Evolutionary conservation across 2,113 vertebrate genomes (phyloP).

Genomic region (Thalassoma bifasciatum): DNA sequence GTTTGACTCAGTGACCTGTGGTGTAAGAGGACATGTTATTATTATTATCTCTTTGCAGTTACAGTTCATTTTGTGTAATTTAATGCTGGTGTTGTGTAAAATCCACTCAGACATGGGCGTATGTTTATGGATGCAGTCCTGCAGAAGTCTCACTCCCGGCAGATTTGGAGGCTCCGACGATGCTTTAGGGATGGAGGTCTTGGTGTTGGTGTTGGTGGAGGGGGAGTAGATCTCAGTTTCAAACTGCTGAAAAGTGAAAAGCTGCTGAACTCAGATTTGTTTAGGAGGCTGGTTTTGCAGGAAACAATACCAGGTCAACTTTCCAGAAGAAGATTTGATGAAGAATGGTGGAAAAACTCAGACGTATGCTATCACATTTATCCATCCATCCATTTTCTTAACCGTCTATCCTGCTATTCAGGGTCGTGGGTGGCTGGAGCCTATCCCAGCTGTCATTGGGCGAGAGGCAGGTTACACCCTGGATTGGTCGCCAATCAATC

Average conservation of each 20-base stretch:
- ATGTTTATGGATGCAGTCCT: constrained; percentile 44
- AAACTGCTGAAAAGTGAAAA: constrained; percentile 43
- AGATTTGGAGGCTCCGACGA: constrained; percentile 32
- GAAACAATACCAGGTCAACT: constrained; percentile 58
- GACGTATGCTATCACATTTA: too few species aligned
- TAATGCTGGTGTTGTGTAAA: constrained; percentile 53
- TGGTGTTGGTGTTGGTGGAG: constrained; percentile 28
- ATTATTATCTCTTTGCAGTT: constrained; percentile 3
- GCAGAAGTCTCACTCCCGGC: constrained; percentile 48
- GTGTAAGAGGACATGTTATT: neutral
- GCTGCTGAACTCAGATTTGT: constrained; percentile 54
- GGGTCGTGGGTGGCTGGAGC: too few species aligned
- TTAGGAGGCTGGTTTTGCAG: too few species aligned
- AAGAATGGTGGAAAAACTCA: neutral
- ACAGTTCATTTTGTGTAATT: too few species aligned
- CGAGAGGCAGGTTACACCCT: too few species aligned
- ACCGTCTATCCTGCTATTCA: too few species aligned
- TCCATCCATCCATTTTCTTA: too few species aligned
- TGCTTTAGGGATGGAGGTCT: constrained; percentile 27
- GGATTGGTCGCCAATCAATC: too few species aligned
- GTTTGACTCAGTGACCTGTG: constrained; percentile 3
- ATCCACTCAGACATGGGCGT: constrained; percentile 39
- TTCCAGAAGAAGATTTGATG: constrained; percentile 52
- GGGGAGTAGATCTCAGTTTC: constrained; percentile 31
- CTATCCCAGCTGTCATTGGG: too few species aligned